A percentile compares a stretch with the other conserved stretches of the same genome.
These are phyloP conservation scores for Denticeps clupeoides DNA, from an alignment of 2,797 vertebrate genomes.

Conservation along the genomic window DNA sequence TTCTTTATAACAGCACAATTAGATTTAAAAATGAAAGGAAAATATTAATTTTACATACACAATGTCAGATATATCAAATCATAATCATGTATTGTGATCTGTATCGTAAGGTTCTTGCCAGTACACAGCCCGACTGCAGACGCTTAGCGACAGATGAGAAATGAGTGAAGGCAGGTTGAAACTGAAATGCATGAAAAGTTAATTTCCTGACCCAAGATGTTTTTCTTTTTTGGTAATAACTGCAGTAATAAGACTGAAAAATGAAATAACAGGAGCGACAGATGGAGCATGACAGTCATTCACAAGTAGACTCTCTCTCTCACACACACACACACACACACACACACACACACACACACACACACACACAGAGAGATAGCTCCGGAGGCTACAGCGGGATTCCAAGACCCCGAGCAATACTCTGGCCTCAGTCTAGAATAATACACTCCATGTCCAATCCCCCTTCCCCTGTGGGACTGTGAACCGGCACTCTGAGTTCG, in stretches of 20 bases:
- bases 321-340: background rate
- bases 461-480: background rate
- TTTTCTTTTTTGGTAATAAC: constrained; percentile 31
- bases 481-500: background rate
- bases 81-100: no score
- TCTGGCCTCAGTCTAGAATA: background rate
- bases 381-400: background rate
- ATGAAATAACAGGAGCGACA: constrained; percentile 4
- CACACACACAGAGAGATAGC: background rate
- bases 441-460: background rate
- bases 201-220: constrained; percentile 34
- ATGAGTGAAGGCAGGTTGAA: no score
- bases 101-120: no score
- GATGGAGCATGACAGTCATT: constrained; percentile 4
- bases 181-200: constrained; percentile 33
- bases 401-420: no score
- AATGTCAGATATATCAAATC: no score
- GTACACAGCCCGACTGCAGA: no score
- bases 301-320: background rate
- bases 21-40: no score
- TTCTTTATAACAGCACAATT: no score
- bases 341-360: constrained; percentile 5
- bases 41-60: no score
- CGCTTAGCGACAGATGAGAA: no score
- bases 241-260: constrained; percentile 31